A percentile compares a stretch with the other conserved stretches of the same genome.
Conservation (phyloP, 2,797 vertebrate species). For the Tragopan temminckii region DNA sequence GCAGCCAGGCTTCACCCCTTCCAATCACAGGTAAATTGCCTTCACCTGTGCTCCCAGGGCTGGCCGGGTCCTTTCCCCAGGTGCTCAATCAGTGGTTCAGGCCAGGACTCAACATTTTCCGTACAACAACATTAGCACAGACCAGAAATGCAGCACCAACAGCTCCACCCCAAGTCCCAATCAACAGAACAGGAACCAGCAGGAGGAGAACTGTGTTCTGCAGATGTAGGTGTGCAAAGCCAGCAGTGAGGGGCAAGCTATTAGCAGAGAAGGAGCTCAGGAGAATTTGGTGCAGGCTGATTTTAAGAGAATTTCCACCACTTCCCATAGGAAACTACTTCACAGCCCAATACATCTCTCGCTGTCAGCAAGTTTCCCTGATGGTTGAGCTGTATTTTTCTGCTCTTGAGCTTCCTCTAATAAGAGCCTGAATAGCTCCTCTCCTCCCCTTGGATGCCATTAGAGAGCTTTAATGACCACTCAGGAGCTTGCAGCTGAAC, state of each 20-base stretch:
- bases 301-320: constrained; percentile 72
- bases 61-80: too few species aligned
- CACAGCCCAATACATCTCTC: constrained; percentile 60
- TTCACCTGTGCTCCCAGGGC: too few species aligned
- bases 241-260: not conserved
- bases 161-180: not conserved
- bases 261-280: not conserved
- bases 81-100: too few species aligned
- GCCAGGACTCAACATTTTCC: too few species aligned
- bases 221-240: not conserved
- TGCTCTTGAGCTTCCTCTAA: constrained; percentile 42
- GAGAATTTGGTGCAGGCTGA: constrained; percentile 15
- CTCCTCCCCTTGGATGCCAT: not conserved
- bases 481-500: not conserved
- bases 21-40: too few species aligned
- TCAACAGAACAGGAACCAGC: not conserved
- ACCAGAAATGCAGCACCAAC: not conserved
- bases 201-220: not conserved
- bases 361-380: constrained; percentile 71
- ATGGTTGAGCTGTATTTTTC: constrained; percentile 30
- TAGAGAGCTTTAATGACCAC: not conserved
- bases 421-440: constrained; percentile 10
- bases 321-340: constrained; percentile 75
- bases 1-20: too few species aligned
- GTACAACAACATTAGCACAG: not conserved